These are phyloP conservation scores for Ibycter americanus DNA, from an alignment of 2,797 vertebrate genomes.

Conservation along the genomic window DNA sequence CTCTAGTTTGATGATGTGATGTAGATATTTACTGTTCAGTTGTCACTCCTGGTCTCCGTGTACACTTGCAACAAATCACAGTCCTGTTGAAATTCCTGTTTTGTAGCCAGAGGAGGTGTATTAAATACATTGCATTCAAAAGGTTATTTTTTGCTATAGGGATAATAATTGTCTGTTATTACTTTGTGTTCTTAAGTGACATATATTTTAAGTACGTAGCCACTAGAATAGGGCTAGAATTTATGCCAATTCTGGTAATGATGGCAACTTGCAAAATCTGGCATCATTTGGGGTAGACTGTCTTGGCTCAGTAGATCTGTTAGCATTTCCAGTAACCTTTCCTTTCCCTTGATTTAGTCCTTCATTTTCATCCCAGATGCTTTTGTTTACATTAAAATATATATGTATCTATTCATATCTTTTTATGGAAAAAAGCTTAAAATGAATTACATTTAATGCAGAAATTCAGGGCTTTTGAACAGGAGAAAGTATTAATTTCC, in stretches of 20 bases:
- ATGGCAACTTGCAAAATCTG: not conserved
- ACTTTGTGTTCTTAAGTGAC: not conserved
- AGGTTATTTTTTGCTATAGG: not conserved
- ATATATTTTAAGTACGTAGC: not conserved
- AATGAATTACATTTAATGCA: not conserved
- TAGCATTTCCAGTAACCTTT: not conserved
- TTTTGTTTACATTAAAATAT: not conserved
- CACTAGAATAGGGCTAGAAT: not conserved
- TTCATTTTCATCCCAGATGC: not conserved
- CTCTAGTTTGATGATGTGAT: not conserved
- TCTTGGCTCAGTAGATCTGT: not conserved
- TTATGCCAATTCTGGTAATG: not conserved
- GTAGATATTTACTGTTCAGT: not conserved
- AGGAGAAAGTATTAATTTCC: not conserved
- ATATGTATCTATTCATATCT: not conserved
- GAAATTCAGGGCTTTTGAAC: not conserved
- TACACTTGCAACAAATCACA: not conserved
- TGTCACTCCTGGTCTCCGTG: accelerated
- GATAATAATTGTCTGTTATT: not conserved
- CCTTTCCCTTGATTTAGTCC: not conserved
- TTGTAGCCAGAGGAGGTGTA: not conserved
- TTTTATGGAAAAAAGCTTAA: not conserved
- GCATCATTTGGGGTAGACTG: not conserved
- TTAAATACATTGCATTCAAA: not conserved
- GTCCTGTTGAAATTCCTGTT: not conserved